phyloP scores from a whole-genome alignment of 2,113 vertebrate genomes.

The Typhlomys cinereus region DNA sequence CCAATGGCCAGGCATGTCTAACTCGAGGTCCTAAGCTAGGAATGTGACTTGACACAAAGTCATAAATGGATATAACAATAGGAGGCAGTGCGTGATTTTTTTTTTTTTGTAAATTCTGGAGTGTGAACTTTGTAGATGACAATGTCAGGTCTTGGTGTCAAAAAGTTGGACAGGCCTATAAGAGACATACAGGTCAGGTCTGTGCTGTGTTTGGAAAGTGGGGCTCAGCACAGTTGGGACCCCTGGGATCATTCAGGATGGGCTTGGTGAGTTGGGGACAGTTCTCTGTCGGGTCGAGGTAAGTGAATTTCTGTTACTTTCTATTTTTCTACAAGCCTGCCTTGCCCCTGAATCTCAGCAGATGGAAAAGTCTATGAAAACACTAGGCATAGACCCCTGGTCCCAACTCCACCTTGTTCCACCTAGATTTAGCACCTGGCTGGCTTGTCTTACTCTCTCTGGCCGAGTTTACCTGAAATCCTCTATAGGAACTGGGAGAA shows the following conservation, averaged over 20 bases:
- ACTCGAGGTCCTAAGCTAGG: background rate
- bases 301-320: background rate
- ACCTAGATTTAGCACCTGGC: background rate
- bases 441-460: background rate
- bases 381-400: background rate
- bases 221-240: accelerated
- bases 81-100: background rate
- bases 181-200: background rate
- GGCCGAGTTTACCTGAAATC: background rate
- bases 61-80: background rate
- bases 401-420: background rate
- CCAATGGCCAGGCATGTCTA: background rate
- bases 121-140: background rate
- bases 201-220: background rate
- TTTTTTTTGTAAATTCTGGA: background rate
- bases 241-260: accelerated
- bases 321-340: background rate
- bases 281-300: background rate
- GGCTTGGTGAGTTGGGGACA: background rate
- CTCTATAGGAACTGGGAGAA: background rate
- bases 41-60: background rate
- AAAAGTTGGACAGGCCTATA: background rate
- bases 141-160: background rate
- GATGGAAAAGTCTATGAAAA: background rate
- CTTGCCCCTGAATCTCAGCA: background rate